phyloP scores from a whole-genome alignment of 2,797 vertebrate genomes.

The Rhodeus uyekii region DNA sequence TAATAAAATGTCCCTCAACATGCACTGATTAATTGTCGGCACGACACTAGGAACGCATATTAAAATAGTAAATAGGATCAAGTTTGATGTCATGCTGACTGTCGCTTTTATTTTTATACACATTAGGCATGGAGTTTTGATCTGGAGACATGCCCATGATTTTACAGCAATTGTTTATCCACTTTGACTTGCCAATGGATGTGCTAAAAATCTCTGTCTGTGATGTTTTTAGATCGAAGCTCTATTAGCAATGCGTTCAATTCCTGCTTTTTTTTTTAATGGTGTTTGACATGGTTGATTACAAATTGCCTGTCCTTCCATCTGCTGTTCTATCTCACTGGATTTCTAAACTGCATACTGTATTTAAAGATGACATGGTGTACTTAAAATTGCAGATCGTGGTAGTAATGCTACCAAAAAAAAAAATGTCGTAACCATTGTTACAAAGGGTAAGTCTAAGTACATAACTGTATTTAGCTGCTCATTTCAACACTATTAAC shows the following conservation, averaged over 20 bases:
- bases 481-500: not conserved
- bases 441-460: not conserved
- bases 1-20: not conserved
- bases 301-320: slow-evolving; percentile 12
- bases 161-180: slow-evolving; percentile 22
- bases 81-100: not conserved
- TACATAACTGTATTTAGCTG: not conserved
- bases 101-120: not conserved
- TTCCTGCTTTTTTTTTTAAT: not conserved
- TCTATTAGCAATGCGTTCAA: slow-evolving; percentile 3
- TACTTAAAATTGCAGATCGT: not conserved
- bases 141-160: not conserved
- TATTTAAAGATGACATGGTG: not conserved
- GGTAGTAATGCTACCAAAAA: not conserved
- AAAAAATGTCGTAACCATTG: not conserved
- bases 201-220: slow-evolving; percentile 22
- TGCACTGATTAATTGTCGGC: not conserved
- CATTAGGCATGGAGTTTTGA: not conserved
- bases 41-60: not conserved
- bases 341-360: not conserved
- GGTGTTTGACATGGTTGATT: slow-evolving; percentile 17
- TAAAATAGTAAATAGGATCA: not conserved
- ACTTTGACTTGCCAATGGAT: slow-evolving; percentile 2
- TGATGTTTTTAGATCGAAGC: slow-evolving; percentile 19
- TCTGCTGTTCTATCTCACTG: slow-evolving; percentile 9